These are phyloP conservation scores for Eupleurogrammus muticus DNA, from an alignment of 2,797 vertebrate species.

Conservation along the genomic window DNA sequence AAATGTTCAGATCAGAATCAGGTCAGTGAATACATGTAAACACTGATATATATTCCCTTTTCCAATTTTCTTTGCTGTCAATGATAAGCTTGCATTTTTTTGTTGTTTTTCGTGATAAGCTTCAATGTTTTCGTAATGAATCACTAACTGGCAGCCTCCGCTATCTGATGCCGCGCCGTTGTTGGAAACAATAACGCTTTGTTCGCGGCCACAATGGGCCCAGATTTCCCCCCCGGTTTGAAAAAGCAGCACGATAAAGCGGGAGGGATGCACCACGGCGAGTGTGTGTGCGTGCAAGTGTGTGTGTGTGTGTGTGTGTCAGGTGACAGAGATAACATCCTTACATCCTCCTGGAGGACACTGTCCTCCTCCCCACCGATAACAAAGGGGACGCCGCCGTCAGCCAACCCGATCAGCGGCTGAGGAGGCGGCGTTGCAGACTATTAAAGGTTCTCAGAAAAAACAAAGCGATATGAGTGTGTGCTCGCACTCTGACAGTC, in stretches of 20 bases:
- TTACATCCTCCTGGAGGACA: conserved; percentile 73
- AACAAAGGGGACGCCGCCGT: conserved; percentile 54
- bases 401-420: conserved; percentile 59
- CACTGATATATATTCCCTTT: conserved; percentile 25
- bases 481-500: neutral
- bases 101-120: conserved; percentile 55
- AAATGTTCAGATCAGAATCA: conserved; percentile 29
- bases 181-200: conserved; percentile 55
- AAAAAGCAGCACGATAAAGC: conserved; percentile 59
- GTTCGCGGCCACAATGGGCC: conserved; percentile 47
- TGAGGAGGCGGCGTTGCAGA: conserved; percentile 19
- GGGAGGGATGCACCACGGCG: conserved; percentile 64
- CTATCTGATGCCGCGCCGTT: conserved; percentile 63
- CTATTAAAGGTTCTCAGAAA: conserved; percentile 42
- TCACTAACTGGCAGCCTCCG: conserved; percentile 46
- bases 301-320: conserved; percentile 58
- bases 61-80: conserved; percentile 48
- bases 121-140: conserved; percentile 63
- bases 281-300: conserved; percentile 50
- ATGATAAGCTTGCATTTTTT: conserved; percentile 40
- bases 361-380: conserved; percentile 64
- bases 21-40: conserved; percentile 56
- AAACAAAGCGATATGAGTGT: conserved; percentile 25
- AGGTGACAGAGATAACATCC: conserved; percentile 75
- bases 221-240: conserved; percentile 47